Conservation (phyloP, 2,113 vertebrate genomes). For the Desmodus rotundus region DNA sequence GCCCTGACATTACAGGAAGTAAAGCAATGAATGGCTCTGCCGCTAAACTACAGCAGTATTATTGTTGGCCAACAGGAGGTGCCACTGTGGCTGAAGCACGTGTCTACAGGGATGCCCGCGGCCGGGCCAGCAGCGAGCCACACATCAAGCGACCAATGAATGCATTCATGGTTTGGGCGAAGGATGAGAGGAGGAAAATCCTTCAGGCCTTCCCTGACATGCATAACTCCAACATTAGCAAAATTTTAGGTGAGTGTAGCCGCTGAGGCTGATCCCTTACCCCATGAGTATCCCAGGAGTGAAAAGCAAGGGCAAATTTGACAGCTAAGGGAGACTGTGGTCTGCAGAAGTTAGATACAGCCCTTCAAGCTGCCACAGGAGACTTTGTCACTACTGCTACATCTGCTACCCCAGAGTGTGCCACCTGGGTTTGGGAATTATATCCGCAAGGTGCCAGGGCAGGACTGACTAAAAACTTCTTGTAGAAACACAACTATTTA, state of each 20-base stretch:
- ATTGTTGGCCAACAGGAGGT: conserved; percentile 98
- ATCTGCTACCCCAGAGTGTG: not conserved
- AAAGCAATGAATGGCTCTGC: conserved; percentile 93
- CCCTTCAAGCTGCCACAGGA: not conserved
- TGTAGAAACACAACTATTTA: not conserved
- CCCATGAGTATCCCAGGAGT: not conserved
- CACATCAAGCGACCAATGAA: conserved; percentile 99
- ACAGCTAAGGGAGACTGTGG: not conserved
- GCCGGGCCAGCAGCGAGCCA: conserved; percentile 95
- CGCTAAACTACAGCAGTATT: conserved; percentile 94
- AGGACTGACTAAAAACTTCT: not conserved
- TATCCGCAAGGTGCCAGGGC: not conserved
- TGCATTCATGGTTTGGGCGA: conserved; percentile 99
- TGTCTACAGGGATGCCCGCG: conserved; percentile 95
- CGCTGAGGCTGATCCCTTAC: not conserved
- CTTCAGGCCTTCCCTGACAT: conserved; percentile 99
- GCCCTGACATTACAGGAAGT: conserved; percentile 88
- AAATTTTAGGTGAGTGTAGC: conserved; percentile 93
- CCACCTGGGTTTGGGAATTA: not conserved
- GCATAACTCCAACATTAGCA: conserved; percentile 99
- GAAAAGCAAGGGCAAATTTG: not conserved
- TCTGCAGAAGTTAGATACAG: not conserved
- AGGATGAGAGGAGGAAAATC: conserved; percentile 98
- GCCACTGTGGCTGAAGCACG: conserved; percentile 95
- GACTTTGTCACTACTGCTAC: not conserved